Base-by-base conservation (phyloP, 2,113 vertebrate genomes). In the Notarius lentiginosus region DNA sequence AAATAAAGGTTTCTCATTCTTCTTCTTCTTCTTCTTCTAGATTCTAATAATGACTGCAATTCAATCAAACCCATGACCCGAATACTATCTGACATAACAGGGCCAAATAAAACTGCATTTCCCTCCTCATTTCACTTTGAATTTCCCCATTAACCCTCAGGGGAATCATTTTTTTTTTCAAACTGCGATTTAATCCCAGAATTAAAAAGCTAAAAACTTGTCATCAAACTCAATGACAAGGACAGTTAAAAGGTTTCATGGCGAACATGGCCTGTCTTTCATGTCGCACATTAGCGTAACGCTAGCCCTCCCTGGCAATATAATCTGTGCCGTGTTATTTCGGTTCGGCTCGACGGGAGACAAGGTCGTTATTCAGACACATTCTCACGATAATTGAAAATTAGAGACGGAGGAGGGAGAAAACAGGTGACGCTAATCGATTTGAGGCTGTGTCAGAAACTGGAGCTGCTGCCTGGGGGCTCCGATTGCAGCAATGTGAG, bases 381-480 rank as follows among this genome's bases (percentile, higher is more conserved):
- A 60, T 80, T 93, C 92, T 91, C 87, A 2, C 77, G 89, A 75
- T 93, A 92, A 93, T 92, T 92, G 83, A 91, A 87, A 91, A 93
- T 93, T 90, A 92, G 91, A 86, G 77, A 88, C 20, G 12, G 87
- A 85, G 70, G 86, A 77, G 75, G 91, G 89, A 93, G 93, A 92
- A 94, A 93, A 89, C 92, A 93, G 92, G 92, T 93, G 89, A 93
- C 91, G 91, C 86, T 95, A 94, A 95, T 95, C 93, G 94, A 94
- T 95, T 94, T 92, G 92, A 91, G 90, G 75, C 89, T 90, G 89
- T 89, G 94, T 94, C 89, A 91, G 94, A 94, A 94, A 95, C 91
- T 93, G 89, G 91, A 94, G 89, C 90, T 85, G 87, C 89, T 86
- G 86, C 79, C 87, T 89, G 79, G 82, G 65, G 84, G 58, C 63